phyloP scores from a whole-genome alignment of 2,113 vertebrate species.

The Malurus melanocephalus region DNA sequence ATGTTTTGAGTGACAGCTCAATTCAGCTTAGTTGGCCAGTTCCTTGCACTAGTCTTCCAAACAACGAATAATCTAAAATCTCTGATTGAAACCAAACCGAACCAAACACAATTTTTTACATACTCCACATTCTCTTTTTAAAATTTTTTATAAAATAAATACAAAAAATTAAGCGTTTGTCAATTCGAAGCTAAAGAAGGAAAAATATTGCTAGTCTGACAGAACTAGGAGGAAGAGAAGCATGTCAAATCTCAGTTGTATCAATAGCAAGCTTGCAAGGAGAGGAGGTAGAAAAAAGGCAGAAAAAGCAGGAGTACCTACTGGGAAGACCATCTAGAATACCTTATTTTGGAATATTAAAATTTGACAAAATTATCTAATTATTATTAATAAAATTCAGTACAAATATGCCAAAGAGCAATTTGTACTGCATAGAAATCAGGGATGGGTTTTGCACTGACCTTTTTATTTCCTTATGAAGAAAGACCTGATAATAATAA shows the following conservation, averaged over 20 bases:
- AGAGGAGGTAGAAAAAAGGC: neutral
- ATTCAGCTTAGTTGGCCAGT: neutral
- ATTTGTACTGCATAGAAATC: conserved; percentile 3
- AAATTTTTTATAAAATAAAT: neutral
- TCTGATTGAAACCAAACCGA: neutral
- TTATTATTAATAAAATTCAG: conserved; percentile 28
- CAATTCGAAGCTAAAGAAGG: neutral
- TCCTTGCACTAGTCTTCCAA: neutral
- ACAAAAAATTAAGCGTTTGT: neutral
- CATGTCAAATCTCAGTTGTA: neutral
- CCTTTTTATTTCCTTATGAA: conserved; percentile 43
- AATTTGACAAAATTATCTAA: neutral
- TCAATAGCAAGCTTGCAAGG: neutral
- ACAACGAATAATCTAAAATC: neutral
- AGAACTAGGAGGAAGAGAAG: neutral
- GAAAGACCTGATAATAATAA: conserved; percentile 22
- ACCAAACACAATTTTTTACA: neutral
- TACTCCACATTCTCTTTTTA: neutral
- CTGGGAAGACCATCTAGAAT: neutral
- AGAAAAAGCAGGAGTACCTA: neutral
- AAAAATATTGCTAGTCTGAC: neutral
- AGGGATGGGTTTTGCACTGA: conserved; percentile 12
- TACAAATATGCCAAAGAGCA: conserved; percentile 4
- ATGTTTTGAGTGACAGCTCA: neutral
- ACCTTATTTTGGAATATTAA: neutral